A percentile compares a stretch with the other conserved stretches of the same genome.
Conservation (phyloP, 1,140 invertebrate species). For the Caenorhabditis remanei region DNA sequence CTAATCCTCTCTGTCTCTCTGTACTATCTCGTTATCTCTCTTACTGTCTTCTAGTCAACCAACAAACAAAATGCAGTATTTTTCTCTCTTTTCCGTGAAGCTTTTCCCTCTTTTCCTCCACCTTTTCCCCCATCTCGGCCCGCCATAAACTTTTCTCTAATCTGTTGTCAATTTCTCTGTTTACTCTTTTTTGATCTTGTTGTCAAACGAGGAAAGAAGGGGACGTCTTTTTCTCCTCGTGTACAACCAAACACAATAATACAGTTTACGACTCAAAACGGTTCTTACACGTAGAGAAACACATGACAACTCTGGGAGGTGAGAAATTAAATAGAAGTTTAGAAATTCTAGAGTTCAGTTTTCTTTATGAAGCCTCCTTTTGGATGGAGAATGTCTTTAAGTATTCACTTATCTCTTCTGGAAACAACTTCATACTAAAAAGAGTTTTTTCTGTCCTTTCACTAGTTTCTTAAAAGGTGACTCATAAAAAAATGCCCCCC, state of each 20-base stretch:
- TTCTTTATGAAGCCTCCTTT: too few species aligned
- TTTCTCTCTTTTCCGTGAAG: slow-evolving; percentile 19
- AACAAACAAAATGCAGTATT: neutral
- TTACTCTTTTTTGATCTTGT: slow-evolving; percentile 56
- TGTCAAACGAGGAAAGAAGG: slow-evolving; percentile 7
- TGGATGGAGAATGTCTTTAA: too few species aligned
- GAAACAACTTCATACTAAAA: too few species aligned
- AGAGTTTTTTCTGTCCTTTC: too few species aligned
- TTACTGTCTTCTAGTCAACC: neutral
- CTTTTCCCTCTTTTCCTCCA: neutral
- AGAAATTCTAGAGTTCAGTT: neutral
- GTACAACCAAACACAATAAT: slow-evolving; percentile 32
- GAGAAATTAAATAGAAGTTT: neutral
- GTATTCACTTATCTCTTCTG: too few species aligned
- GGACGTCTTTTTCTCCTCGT: slow-evolving; percentile 18
- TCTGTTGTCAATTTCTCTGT: slow-evolving; percentile 53
- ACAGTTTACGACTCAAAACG: slow-evolving; percentile 55
- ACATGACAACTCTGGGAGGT: neutral
- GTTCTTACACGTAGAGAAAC: neutral
- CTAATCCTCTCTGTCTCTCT: neutral
- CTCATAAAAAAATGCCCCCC: too few species aligned
- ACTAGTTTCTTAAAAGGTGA: too few species aligned
- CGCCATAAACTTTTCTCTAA: slow-evolving; percentile 33
- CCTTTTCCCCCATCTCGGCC: neutral
- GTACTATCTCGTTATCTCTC: neutral